Evolutionary conservation across 2,797 vertebrate species (phyloP), one percentile per base, ranked within the genome.

Genomic region (Esox masquinongy): DNA sequence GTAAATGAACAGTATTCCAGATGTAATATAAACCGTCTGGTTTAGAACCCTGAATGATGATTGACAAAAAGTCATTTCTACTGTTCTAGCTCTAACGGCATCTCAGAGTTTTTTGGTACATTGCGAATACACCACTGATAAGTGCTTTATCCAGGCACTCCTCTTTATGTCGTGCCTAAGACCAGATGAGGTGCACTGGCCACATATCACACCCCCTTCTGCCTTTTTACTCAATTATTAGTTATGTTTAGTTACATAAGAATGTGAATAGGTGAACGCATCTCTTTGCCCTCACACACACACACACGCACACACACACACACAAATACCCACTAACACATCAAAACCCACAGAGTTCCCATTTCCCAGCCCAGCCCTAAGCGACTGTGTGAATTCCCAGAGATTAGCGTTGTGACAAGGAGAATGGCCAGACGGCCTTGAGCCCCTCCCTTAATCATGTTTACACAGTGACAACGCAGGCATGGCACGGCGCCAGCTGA

Each of bases 301-400:
- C 70, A 72, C 70, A 15, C 43, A 22, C n/a, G n/a, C n/a, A n/a
- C n/a, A 72, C 70, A 72, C 70, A 72, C 70, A 53, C 70, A 72
- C 70, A 15, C 43, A 22, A 16, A 31, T 24, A 7, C 61, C 26
- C 31, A 72, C 56, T 1, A 34, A 47, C 36, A 43, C 34, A 47
- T 1, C 24, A n/a, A 70, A 8, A 70, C 43, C 24, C 39, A 26
- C n/a, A 49, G 11, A 26, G 0, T 26, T 17, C 68, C 22, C 50
- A 72, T 47, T 47, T 59, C 51, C 53, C 22, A 29, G 17, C 17
- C 70, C 70, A 34, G 53, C 34, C 56, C n/a, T 73, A 49, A 47
- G 59, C n/a, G 22, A 73, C 7, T 36, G n/a, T 49, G 59, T 73
- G 24, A 64, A 63, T 73, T 63, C 59, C 72, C 56, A 19, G 59